Conservation (phyloP, 2,888 invertebrate genomes). For the Andricus quercusramuli region DNA sequence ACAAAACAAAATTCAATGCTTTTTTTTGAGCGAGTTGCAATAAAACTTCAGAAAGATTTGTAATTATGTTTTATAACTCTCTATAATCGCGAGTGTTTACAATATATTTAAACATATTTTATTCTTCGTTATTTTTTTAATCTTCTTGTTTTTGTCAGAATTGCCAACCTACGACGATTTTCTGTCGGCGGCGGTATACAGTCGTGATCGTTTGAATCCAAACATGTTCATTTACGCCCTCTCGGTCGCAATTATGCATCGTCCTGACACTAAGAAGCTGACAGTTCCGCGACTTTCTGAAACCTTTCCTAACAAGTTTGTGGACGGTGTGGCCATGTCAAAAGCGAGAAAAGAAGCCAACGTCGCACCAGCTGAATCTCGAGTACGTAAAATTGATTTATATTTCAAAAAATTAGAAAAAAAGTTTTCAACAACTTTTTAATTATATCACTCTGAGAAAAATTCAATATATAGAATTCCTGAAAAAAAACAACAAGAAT, state of each 20-base stretch:
- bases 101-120: background rate
- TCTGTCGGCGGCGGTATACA: constrained; percentile 84
- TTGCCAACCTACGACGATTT: constrained; percentile 87
- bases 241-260: constrained; percentile 88
- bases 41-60: no score
- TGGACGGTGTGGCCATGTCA: constrained; percentile 87
- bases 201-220: constrained; percentile 88
- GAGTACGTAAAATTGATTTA: constrained; percentile 79
- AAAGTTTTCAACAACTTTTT: no score
- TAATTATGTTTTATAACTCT: no score
- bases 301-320: constrained; percentile 90
- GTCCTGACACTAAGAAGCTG: constrained; percentile 85
- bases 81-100: no score
- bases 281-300: constrained; percentile 87
- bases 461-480: no score
- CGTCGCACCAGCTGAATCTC: constrained; percentile 82
- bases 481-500: no score
- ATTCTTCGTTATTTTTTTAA: background rate
- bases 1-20: no score
- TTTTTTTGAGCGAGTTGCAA: no score
- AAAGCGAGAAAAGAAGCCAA: constrained; percentile 85
- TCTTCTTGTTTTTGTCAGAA: constrained; percentile 76
- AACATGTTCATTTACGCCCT: constrained; percentile 89
- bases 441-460: no score
- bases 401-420: background rate